A percentile compares a stretch with the other conserved stretches of the same genome.
Conservation (phyloP, 2,888 invertebrate species). For the Aphodius granarius region DNA sequence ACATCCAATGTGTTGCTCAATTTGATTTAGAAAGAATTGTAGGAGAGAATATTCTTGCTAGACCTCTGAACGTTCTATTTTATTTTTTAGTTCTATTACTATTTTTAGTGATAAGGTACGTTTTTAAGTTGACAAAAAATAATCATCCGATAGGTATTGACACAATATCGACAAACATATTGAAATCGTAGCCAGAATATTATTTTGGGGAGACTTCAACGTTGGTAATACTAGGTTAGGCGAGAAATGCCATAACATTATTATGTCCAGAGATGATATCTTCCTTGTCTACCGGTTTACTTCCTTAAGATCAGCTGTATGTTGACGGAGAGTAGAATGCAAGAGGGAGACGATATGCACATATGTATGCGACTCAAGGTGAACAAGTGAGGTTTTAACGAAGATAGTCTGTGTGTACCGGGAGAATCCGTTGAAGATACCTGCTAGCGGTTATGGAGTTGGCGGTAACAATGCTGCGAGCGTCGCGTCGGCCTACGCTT, state of each 20-base stretch:
- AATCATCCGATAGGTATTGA: conserved; percentile 1
- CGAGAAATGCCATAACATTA: too few species aligned
- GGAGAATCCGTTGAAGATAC: neutral
- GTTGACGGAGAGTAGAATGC: too few species aligned
- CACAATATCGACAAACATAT: too few species aligned
- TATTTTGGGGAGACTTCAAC: too few species aligned
- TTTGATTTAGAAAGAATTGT: too few species aligned
- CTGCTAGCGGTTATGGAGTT: neutral
- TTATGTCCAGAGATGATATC: too few species aligned
- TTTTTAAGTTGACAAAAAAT: neutral
- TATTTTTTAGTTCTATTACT: neutral
- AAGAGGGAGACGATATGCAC: too few species aligned
- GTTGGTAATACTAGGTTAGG: too few species aligned
- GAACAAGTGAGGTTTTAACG: neutral
- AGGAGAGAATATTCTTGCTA: too few species aligned
- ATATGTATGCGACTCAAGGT: neutral
- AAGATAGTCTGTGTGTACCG: neutral
- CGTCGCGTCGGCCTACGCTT: neutral
- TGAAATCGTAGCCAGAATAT: too few species aligned
- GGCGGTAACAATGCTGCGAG: neutral
- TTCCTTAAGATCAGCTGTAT: too few species aligned
- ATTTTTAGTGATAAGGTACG: neutral
- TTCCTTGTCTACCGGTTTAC: too few species aligned
- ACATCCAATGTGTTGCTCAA: neutral
- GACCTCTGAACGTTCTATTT: neutral